A percentile compares a stretch with the other conserved stretches of the same genome.
Conservation (phyloP, 1,140 invertebrate species). For the Archegozetes longisetosus region DNA sequence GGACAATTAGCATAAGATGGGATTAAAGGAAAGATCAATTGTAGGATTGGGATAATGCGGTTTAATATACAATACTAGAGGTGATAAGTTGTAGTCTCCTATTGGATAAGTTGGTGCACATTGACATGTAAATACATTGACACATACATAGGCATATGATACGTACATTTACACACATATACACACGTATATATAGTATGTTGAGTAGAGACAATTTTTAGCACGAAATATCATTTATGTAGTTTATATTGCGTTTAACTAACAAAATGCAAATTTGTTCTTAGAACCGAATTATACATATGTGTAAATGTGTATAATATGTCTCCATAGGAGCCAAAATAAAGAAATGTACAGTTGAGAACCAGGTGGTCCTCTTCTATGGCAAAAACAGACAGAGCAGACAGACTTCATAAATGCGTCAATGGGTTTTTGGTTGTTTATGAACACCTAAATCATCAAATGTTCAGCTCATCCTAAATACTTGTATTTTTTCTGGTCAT, state of each 20-base stretch:
- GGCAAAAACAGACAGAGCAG: background rate
- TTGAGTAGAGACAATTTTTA: background rate
- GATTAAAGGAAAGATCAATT: no score
- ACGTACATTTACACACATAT: no score
- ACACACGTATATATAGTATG: no score
- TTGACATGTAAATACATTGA: no score
- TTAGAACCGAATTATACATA: background rate
- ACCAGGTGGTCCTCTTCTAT: background rate
- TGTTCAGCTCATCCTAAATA: no score
- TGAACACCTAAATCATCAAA: background rate
- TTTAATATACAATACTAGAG: no score
- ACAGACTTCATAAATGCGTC: background rate
- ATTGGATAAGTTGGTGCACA: no score
- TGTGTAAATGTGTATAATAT: background rate
- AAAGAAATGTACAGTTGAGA: background rate
- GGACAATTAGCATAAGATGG: background rate
- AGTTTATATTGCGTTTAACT: background rate
- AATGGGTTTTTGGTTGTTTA: background rate
- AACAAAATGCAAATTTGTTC: background rate
- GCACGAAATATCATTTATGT: background rate
- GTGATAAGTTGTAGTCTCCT: no score
- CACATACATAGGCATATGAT: no score
- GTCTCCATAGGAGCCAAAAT: background rate
- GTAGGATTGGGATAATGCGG: no score
- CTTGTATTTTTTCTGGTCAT: no score